phyloP scores from a whole-genome alignment of 2,888 invertebrate genomes.

The Lasiommata megera region DNA sequence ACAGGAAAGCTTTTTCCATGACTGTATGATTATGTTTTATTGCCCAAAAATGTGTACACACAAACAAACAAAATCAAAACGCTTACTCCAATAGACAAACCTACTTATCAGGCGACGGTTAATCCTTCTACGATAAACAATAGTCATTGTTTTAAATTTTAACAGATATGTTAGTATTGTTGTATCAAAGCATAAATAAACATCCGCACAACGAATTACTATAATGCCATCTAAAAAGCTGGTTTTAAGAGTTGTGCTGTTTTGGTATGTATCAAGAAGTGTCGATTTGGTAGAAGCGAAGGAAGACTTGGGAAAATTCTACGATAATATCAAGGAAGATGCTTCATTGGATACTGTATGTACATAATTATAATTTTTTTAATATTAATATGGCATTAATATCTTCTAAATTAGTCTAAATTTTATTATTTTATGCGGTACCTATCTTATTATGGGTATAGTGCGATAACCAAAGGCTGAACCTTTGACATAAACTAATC shows the following conservation, averaged over 20 bases:
- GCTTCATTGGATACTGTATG: slow-evolving; percentile 66
- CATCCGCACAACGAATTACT: background rate
- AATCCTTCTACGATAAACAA: slow-evolving; percentile 7
- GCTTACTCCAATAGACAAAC: background rate
- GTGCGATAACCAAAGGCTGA: too few species aligned
- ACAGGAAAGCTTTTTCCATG: too few species aligned
- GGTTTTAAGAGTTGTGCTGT: background rate
- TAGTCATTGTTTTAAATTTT: slow-evolving; percentile 5
- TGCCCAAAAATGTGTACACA: too few species aligned
- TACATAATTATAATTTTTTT: slow-evolving; percentile 24
- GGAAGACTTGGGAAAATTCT: slow-evolving; percentile 32
- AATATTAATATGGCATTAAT: too few species aligned
- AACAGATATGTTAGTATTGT: slow-evolving; percentile 5
- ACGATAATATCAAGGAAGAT: slow-evolving; percentile 55
- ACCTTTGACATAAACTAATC: too few species aligned
- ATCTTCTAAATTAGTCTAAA: too few species aligned
- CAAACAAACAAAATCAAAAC: slow-evolving; percentile 8
- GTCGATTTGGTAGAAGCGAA: background rate
- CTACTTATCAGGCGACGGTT: slow-evolving; percentile 5
- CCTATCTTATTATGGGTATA: too few species aligned
- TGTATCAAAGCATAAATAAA: background rate
- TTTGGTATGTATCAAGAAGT: background rate
- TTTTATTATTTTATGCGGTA: too few species aligned
- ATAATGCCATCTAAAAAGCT: background rate
- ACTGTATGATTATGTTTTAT: too few species aligned